Evolutionary conservation across 2,797 vertebrate genomes (phyloP), one percentile per base, ranked within the genome.

Genomic region (Margarornis squamiger): DNA sequence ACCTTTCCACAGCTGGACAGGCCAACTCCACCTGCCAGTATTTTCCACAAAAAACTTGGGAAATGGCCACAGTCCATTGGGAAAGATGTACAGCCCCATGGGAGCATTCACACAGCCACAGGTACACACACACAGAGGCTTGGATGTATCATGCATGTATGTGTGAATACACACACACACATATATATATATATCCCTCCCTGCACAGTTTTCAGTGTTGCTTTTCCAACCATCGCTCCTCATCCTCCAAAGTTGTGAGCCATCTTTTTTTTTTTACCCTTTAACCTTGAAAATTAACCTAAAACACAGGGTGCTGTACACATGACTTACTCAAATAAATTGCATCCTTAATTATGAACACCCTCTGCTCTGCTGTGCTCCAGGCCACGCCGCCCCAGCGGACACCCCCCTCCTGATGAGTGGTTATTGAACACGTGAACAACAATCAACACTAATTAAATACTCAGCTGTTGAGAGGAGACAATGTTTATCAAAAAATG

Each of bases 391-490:
- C 91, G 97, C 98, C 98, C 97, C 98, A 95, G 83, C 66, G 86
- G 95, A 97, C 97, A 98, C 98, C 98, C 98, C 97, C 95, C 65
- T 97, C 97, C 98, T 98, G 98, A 98, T 98, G 98, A 99, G 99
- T 97, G 98, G 97, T 98, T 99, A 99, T 99, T 98, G 98, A 99
- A 99, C 98, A 98, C 71, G 96, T 95, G 96, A 98, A 98, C 98
- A 98, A 98, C 98, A 98, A 99, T 99, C 98, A 98, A 98, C 98
- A 98, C 98, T 99, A 99, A 99, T 99, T 99, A 99, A 99, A 99
- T 98, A 98, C 98, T 98, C 97, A 98, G 98, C 98, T 98, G 98
- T 98, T 98, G 98, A 98, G 98, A 98, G 98, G 98, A 98, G 98
- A 98, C 97, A 97, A 97, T 98, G 95, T 98, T 98, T 98, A 98